Percentiles rank a stretch among this genome's conserved stretches.
Evolutionary conservation across 2,888 invertebrate species (phyloP).

Genomic region (Diadegma fenestrale): DNA sequence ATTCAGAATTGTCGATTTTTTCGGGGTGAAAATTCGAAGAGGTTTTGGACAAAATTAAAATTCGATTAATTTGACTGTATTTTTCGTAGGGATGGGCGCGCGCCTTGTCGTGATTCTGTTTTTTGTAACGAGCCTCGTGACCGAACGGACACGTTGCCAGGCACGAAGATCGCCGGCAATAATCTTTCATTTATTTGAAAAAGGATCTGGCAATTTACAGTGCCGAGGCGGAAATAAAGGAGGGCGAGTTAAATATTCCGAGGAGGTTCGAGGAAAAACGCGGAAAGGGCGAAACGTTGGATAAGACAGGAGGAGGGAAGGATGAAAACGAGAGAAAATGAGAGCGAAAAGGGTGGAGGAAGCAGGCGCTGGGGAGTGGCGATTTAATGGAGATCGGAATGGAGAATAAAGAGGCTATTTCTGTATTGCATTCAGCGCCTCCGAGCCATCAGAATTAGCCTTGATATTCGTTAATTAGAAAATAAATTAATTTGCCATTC

Average conservation of each 20-base stretch:
- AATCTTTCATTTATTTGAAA: conserved; percentile 57
- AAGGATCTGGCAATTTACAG: conserved; percentile 63
- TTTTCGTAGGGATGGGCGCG: too few species aligned
- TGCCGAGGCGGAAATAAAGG: conserved; percentile 12
- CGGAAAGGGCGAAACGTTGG: conserved; percentile 14
- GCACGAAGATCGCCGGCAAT: conserved; percentile 31
- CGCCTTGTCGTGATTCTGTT: background rate
- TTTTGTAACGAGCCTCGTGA: background rate
- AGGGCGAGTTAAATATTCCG: conserved; percentile 47
- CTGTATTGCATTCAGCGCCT: conserved; percentile 44
- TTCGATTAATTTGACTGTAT: too few species aligned
- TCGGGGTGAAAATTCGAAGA: too few species aligned
- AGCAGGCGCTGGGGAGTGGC: conserved; percentile 31
- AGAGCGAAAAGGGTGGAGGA: conserved; percentile 19
- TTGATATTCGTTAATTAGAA: conserved; percentile 51
- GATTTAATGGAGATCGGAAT: conserved; percentile 61
- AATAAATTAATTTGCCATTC: conserved; percentile 46
- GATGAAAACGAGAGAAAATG: conserved; percentile 11
- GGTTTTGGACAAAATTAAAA: too few species aligned
- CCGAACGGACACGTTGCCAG: conserved; percentile 3
- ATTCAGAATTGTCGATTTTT: too few species aligned
- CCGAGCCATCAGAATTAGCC: background rate
- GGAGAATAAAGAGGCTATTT: conserved; percentile 44
- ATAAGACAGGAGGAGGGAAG: background rate
- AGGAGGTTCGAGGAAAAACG: conserved; percentile 18